Evolutionary conservation across 1,140 invertebrate species (phyloP).

Genomic region (Drosophila mojavensis): DNA sequence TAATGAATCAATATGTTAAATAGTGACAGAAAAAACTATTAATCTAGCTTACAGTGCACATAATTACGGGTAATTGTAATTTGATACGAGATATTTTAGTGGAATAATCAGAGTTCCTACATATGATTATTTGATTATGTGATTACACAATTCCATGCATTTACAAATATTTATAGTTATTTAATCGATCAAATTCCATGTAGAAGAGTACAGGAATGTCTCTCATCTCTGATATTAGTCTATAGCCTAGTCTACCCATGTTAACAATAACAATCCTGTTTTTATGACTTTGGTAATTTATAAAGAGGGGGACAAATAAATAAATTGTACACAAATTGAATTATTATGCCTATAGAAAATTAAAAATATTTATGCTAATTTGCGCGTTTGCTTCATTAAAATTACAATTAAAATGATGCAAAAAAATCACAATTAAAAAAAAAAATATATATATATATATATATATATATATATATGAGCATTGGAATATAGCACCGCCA

Average conservation of each 20-base stretch:
- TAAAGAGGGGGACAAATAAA: not conserved
- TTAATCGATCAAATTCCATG: not conserved
- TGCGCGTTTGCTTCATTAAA: conserved; percentile 64
- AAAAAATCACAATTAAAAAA: conserved; percentile 12
- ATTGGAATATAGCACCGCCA: conserved; percentile 34
- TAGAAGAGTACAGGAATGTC: conserved; percentile 6
- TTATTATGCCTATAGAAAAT: conserved; percentile 49
- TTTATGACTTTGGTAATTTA: not conserved
- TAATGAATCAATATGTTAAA: not conserved
- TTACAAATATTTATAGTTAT: too few relatives aligned
- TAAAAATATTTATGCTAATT: conserved; percentile 77
- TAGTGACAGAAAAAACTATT: too few relatives aligned
- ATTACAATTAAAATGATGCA: conserved; percentile 57
- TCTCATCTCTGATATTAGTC: not conserved
- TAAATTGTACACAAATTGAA: conserved; percentile 30
- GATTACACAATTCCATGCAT: too few relatives aligned
- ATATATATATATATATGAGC: not conserved
- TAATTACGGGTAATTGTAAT: too few relatives aligned
- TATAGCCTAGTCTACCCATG: not conserved
- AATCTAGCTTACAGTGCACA: too few relatives aligned
- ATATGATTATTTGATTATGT: too few relatives aligned
- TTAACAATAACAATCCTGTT: not conserved
- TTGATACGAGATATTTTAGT: too few relatives aligned
- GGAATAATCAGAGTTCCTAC: too few relatives aligned
- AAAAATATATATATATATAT: not conserved